These are phyloP conservation scores for Gonocerus acuteangulatus DNA, from an alignment of 2,888 invertebrate genomes.

Conservation along the genomic window DNA sequence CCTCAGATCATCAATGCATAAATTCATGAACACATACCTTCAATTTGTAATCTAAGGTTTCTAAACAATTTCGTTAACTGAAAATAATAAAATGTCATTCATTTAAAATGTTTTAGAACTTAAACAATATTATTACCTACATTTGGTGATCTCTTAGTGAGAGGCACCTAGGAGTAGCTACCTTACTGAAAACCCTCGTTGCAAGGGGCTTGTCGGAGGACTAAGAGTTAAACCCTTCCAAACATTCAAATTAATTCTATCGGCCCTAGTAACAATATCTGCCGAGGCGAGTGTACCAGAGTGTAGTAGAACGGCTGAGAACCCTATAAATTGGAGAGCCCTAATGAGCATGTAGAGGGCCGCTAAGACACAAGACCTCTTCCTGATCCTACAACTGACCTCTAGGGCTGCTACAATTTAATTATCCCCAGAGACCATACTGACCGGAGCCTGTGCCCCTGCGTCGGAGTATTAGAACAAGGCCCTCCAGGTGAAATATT, in stretches of 20 bases:
- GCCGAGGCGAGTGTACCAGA: not conserved
- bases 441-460: not conserved
- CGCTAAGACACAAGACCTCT: slow-evolving; percentile 8
- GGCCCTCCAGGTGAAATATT: slow-evolving; percentile 7
- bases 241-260: slow-evolving; percentile 13
- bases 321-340: slow-evolving; percentile 16
- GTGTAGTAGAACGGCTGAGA: not conserved
- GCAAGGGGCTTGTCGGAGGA: too few relatives aligned
- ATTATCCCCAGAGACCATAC: not conserved
- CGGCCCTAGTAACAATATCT: slow-evolving; percentile 9
- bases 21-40: too few relatives aligned
- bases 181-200: too few relatives aligned
- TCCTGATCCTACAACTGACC: slow-evolving; percentile 10
- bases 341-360: not conserved
- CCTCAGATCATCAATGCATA: too few relatives aligned
- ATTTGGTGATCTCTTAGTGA: too few relatives aligned
- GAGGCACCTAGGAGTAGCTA: too few relatives aligned
- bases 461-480: not conserved
- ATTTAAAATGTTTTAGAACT: too few relatives aligned
- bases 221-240: not conserved
- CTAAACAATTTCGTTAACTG: too few relatives aligned
- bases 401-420: not conserved
- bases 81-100: too few relatives aligned
- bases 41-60: too few relatives aligned
- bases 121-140: too few relatives aligned